Evolutionary conservation across 2,888 invertebrate species (phyloP).

Genomic region (Eupithecia tripunctaria): DNA sequence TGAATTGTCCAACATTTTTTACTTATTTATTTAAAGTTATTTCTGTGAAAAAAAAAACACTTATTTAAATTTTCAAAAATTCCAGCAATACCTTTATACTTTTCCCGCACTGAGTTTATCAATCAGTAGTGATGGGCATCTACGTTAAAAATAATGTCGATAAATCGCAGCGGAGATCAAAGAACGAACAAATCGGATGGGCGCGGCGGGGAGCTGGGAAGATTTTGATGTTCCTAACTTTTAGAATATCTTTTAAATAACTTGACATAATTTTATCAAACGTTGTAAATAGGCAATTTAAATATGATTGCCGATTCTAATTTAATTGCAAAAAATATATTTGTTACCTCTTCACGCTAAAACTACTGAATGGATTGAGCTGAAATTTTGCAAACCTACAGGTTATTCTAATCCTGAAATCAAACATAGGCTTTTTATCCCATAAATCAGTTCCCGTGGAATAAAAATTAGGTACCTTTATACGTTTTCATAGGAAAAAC

Average conservation of each 20-base stretch:
- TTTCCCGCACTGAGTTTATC: slow-evolving; percentile 64
- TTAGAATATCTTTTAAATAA: background rate
- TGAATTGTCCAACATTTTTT: no score
- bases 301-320: background rate
- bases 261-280: background rate
- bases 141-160: slow-evolving; percentile 84
- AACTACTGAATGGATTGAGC: no score
- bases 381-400: no score
- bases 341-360: no score
- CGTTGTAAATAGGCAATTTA: background rate
- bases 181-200: slow-evolving; percentile 81
- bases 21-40: no score
- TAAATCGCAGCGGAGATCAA: slow-evolving; percentile 82
- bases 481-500: no score
- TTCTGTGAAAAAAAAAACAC: no score
- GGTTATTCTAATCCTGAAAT: no score
- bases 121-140: slow-evolving; percentile 78
- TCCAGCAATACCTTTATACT: slow-evolving; percentile 41
- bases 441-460: no score
- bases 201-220: slow-evolving; percentile 54
- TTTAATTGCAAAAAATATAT: background rate
- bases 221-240: slow-evolving; percentile 53
- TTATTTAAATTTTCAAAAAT: background rate
- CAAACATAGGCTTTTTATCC: no score
- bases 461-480: no score